Base-by-base conservation (phyloP, 2,888 invertebrate genomes). In the Drosophila pseudotakahashii region DNA sequence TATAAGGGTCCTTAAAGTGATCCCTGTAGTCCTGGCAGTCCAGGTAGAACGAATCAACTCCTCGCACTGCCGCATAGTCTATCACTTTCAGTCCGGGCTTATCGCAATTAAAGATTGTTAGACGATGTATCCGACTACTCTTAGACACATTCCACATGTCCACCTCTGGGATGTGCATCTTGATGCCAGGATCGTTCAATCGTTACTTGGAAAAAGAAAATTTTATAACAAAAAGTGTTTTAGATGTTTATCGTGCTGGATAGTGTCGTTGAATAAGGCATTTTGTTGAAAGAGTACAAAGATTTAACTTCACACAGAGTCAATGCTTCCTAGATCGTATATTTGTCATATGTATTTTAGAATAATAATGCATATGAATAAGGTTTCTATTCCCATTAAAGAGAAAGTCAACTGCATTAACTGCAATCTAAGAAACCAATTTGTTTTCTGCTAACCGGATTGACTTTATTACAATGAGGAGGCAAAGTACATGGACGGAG, bases 1-100 rank as follows among this genome's bases (percentile, higher is more conserved):
- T 79, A 48, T 87, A 79, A 0, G 88, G 82, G 75, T 91, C 91
- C 4, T 83, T 81, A 59, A 89, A 90, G 50, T 82, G 90, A 48
- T 91, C 90, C 3, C 90, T 73, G 69, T 89, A 89, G 36, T 82
- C 73, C 77, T 91, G 90, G 61, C 89, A 89, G 7, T 81, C 73
- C 23, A 77, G 76, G 59, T 89, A 90, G 74, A 88, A 90, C 32
- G 36, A 55, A 52, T 90, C 88, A 53, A 90, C 85, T 50, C 79
- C 78, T 32, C 70, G 58, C n/a, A 79, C 64, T 14, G 81, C 78
- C 4, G 63, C 73, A 69, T 90, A 89, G 61, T 89, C 84, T 11
- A 89, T 76, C 7, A 81, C 53, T 1, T 82, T 73, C 13, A 89
- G 58, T 3, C 86, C 89, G 19, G 88, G 79, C 9, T 88, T 88